These are phyloP conservation scores for Apteryx owenii DNA, from an alignment of 2,113 vertebrate species.

Conservation along the genomic window DNA sequence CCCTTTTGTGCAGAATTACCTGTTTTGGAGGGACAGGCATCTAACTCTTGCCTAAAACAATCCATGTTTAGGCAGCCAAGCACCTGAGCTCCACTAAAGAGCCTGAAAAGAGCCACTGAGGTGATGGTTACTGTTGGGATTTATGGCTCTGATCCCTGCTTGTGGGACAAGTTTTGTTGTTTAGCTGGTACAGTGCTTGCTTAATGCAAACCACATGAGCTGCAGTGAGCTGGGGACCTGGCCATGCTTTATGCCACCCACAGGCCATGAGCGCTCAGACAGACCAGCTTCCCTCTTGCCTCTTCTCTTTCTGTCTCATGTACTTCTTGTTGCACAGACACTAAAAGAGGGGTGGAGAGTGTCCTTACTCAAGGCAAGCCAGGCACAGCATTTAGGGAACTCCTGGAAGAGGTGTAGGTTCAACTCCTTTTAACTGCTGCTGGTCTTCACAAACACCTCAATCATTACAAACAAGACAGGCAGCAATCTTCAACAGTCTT, in stretches of 20 bases:
- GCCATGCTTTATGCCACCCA: background rate
- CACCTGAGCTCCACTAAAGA: background rate
- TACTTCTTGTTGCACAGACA: background rate
- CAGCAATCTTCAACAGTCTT: background rate
- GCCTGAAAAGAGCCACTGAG: background rate
- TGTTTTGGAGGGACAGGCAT: background rate
- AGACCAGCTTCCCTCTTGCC: no score
- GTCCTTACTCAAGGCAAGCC: background rate
- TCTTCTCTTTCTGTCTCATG: background rate
- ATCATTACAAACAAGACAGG: background rate
- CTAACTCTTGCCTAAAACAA: background rate
- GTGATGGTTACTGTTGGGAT: background rate
- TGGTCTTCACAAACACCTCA: background rate
- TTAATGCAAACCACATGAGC: fast-evolving
- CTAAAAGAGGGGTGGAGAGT: background rate
- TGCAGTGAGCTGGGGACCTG: background rate
- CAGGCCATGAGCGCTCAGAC: fast-evolving
- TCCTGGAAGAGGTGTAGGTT: background rate
- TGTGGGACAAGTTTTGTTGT: background rate
- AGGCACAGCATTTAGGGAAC: background rate
- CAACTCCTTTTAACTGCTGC: background rate
- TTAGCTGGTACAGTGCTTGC: background rate
- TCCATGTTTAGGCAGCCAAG: background rate
- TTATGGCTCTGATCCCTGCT: background rate
- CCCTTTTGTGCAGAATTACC: background rate